Evolutionary conservation across 1,140 invertebrate species (phyloP).

Genomic region (Grapholita molesta): DNA sequence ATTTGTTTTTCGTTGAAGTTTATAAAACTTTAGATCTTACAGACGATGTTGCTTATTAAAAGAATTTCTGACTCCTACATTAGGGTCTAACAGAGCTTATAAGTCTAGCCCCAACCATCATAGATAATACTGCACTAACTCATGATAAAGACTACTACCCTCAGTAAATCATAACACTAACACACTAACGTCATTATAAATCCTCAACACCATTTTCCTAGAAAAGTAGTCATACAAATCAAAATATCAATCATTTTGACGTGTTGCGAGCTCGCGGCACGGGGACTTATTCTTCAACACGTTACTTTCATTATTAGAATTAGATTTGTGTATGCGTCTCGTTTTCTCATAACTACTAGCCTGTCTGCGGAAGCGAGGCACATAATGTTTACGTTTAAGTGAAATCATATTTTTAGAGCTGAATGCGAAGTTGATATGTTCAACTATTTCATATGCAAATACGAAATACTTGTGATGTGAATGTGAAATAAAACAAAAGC

Average conservation of each 20-base stretch:
- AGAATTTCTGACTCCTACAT: no score
- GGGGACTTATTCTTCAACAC: not conserved
- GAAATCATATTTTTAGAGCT: not conserved
- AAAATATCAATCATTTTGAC: slow-evolving; percentile 13
- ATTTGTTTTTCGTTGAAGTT: no score
- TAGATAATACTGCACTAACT: not conserved
- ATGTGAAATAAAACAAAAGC: not conserved
- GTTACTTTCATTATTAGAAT: not conserved
- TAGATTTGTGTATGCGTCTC: not conserved
- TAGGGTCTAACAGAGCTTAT: no score
- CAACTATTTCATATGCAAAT: slow-evolving; percentile 14
- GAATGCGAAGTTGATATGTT: not conserved
- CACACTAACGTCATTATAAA: not conserved
- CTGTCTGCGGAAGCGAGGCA: not conserved
- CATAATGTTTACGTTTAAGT: not conserved
- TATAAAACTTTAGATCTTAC: no score
- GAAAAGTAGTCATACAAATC: slow-evolving; percentile 2
- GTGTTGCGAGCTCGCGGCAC: not conserved
- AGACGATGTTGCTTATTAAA: no score
- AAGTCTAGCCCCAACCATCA: no score
- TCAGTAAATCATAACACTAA: not conserved
- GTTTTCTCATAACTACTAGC: not conserved
- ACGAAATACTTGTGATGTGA: not conserved
- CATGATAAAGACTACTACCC: not conserved
- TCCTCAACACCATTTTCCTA: not conserved